Base-by-base conservation (phyloP, 2,113 vertebrate genomes). In the Bombycilla garrulus region DNA sequence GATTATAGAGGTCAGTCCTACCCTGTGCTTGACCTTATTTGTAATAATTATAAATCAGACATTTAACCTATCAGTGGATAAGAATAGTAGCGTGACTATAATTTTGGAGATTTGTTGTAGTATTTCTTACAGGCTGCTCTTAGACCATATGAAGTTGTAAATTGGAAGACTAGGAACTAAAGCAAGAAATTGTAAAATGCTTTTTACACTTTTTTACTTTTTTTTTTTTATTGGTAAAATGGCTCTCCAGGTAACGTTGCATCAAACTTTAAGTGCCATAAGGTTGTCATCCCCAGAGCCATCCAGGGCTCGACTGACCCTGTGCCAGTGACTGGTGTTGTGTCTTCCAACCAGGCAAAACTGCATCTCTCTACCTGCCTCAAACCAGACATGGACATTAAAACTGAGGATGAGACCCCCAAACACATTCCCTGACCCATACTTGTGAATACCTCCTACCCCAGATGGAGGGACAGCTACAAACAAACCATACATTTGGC, bases 381-480 rank as follows among this genome's bases (percentile, higher is more conserved):
- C 76, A 84, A 56, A 67, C 13, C 58, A 70, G 36, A 25, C 13
- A 15, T 45, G 66, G 36, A 25, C 13, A 15, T 45, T 23, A 29
- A 73, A 73, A 29, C 3, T 45, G 64, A 85, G 14, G 38, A 66
- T 36, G 15, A 87, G 35, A 65, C 11, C 12, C 15, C 12, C 65
- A 62, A 17, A 28, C 0, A 0, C 7, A 62, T 45, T 58, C 28
- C 7, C 33, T 82, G 31, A 50, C 23, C 33, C 42, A 20, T 4
- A 13, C 15, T 31, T 48, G 40, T 45, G 36, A 26, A 17, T 16
- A 25, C 9, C 31, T 69, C 57, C 51, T 53, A 33, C 24, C 17
- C 12, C 28, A 38, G 14, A 12, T 14, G 17, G 16, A 56, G 64
- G 40, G 10, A 25, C 40, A 76, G 33, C 29, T 76, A 66, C 76